Conservation (phyloP, 2,113 vertebrate genomes). For the Physeter macrocephalus region DNA sequence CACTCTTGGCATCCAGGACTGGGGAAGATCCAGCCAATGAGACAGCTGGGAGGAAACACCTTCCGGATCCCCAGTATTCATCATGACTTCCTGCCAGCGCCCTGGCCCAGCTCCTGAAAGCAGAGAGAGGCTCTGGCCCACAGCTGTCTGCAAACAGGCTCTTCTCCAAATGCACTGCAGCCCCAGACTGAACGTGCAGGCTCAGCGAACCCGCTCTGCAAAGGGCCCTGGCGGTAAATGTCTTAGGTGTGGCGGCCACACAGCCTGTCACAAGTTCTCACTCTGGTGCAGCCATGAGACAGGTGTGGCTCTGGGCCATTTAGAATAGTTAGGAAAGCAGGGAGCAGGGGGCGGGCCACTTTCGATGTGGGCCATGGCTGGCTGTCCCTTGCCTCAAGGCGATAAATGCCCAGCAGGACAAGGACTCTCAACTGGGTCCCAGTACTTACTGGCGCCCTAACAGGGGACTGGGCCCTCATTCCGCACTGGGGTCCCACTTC, state of each 20-base stretch:
- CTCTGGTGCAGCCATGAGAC: accelerated
- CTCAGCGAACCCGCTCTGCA: accelerated
- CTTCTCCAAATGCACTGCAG: accelerated
- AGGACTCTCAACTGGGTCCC: background rate
- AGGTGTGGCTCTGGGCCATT: background rate
- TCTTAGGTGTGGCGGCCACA: accelerated
- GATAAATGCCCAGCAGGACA: accelerated
- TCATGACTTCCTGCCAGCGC: background rate
- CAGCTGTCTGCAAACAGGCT: background rate
- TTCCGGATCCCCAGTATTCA: background rate
- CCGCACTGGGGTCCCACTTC: accelerated
- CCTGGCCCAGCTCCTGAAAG: background rate
- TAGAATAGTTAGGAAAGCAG: background rate
- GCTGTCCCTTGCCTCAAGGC: accelerated
- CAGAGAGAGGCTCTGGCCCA: background rate
- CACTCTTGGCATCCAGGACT: background rate
- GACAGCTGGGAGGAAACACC: background rate
- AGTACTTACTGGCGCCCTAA: accelerated
- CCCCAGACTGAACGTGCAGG: accelerated
- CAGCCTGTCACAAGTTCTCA: accelerated
- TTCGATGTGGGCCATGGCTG: accelerated
- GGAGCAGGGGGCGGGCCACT: accelerated
- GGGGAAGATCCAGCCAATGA: background rate
- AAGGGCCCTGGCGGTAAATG: accelerated
- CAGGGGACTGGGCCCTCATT: background rate